These are phyloP conservation scores for Sturnira hondurensis DNA, from an alignment of 2,113 vertebrate genomes.

Conservation along the genomic window DNA sequence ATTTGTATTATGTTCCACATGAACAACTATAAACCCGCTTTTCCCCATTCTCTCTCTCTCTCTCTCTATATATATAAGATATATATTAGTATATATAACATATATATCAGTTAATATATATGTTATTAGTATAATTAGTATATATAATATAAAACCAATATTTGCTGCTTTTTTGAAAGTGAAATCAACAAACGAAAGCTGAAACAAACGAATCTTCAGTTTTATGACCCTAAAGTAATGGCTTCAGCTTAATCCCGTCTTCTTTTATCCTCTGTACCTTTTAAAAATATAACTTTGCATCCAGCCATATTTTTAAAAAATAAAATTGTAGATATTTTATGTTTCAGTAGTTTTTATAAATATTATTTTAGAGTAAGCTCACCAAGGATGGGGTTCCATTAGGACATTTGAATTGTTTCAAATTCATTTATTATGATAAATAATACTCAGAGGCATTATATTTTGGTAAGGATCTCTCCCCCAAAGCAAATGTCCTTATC, in stretches of 20 bases:
- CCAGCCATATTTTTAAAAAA: neutral
- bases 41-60: neutral
- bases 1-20: neutral
- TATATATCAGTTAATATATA: neutral
- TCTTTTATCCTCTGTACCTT: neutral
- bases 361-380: neutral
- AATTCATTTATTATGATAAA: neutral
- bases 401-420: neutral
- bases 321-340: neutral
- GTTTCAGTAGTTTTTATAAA: neutral
- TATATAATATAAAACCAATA: neutral
- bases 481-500: neutral
- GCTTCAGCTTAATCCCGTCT: neutral
- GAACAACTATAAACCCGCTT: neutral
- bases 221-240: neutral
- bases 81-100: neutral
- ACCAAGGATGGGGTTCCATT: neutral
- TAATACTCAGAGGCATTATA: neutral
- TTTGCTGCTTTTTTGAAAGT: neutral
- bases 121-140: neutral
- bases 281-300: neutral
- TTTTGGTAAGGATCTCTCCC: neutral
- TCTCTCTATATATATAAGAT: neutral
- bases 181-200: too few relatives aligned
- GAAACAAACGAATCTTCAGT: neutral